Conservation (phyloP, 1,140 invertebrate species). For the Drosophila pectinifera region DNA sequence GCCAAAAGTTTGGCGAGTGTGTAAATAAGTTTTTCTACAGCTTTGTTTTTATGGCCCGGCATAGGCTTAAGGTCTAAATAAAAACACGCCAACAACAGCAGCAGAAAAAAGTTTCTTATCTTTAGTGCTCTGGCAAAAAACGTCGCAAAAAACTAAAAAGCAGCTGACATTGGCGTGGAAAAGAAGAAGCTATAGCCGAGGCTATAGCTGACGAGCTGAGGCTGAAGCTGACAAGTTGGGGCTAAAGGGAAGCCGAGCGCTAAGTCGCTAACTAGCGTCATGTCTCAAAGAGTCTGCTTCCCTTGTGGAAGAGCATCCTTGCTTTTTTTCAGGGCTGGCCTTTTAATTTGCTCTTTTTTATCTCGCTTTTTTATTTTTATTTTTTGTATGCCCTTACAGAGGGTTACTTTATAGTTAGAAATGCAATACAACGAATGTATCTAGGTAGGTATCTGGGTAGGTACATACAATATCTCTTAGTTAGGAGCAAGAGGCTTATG, state of each 20-base stretch:
- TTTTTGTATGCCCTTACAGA: background rate
- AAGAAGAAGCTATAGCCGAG: background rate
- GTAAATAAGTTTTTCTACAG: conserved; percentile 67
- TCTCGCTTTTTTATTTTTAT: conserved; percentile 85
- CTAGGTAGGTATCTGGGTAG: background rate
- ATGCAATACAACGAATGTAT: background rate
- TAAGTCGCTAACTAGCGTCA: conserved; percentile 86
- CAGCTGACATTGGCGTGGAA: conserved; percentile 15
- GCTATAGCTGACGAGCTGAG: too few relatives aligned
- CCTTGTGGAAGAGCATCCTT: conserved; percentile 84
- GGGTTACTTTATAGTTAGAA: background rate
- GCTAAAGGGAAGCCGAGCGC: conserved; percentile 35
- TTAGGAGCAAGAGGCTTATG: too few relatives aligned
- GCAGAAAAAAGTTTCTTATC: conserved; percentile 48
- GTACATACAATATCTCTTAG: too few relatives aligned
- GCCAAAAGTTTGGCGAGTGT: conserved; percentile 52
- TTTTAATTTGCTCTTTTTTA: conserved; percentile 90
- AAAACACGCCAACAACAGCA: conserved; percentile 31
- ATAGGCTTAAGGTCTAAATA: conserved; percentile 72
- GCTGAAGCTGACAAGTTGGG: background rate
- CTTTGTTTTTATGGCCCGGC: conserved; percentile 65
- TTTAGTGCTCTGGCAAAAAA: conserved; percentile 36
- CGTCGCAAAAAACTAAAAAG: conserved; percentile 37
- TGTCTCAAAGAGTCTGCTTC: conserved; percentile 93
- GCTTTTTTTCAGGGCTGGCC: background rate